phyloP scores from a whole-genome alignment of 2,113 vertebrate species.

The Percina caprodes region DNA sequence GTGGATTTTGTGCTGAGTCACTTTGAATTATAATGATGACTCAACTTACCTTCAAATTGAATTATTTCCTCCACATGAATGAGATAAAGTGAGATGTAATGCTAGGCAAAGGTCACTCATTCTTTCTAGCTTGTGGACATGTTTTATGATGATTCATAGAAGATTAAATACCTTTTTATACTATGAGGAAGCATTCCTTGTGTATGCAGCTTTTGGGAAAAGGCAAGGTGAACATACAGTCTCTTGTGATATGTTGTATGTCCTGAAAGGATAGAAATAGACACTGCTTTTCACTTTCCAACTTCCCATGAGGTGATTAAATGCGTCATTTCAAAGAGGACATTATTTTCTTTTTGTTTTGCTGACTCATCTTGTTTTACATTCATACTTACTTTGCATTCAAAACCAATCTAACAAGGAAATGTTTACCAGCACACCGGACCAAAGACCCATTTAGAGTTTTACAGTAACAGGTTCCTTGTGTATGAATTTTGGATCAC shows the following conservation, averaged over 20 bases:
- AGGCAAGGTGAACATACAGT: background rate
- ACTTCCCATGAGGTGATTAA: background rate
- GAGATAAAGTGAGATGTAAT: too few relatives aligned
- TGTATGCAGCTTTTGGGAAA: background rate
- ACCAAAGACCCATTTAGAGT: background rate
- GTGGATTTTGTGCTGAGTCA: slow-evolving; percentile 27
- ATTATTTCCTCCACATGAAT: slow-evolving; percentile 1
- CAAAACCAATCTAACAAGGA: slow-evolving; percentile 50
- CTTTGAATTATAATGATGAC: background rate
- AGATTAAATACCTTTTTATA: background rate
- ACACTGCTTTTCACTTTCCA: background rate
- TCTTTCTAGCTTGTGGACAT: background rate
- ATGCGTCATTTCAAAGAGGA: background rate
- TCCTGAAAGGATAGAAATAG: background rate
- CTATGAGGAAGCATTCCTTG: background rate
- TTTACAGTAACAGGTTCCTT: slow-evolving; percentile 60
- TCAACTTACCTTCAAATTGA: rapidly evolving
- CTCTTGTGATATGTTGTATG: background rate
- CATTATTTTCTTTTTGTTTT: background rate
- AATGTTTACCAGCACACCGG: background rate
- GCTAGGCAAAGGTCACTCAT: background rate
- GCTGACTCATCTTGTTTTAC: slow-evolving; percentile 21
- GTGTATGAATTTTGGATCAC: background rate
- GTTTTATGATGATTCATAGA: background rate
- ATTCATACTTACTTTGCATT: background rate